These are phyloP conservation scores for Maconellicoccus hirsutus DNA, from an alignment of 1,140 invertebrate species.

Conservation along the genomic window DNA sequence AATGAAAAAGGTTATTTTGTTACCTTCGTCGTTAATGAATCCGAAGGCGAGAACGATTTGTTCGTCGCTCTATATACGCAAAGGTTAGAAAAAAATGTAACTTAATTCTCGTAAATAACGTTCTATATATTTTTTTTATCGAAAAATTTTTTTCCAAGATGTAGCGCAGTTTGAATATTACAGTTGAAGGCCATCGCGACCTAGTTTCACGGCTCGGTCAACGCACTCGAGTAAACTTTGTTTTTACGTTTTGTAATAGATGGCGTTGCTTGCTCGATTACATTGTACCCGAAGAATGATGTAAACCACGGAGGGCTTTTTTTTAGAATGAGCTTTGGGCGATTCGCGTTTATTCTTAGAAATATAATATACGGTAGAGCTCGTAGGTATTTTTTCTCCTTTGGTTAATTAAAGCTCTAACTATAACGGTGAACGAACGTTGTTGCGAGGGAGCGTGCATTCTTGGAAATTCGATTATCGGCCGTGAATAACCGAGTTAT, in stretches of 20 bases:
- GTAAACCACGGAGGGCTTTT: background rate
- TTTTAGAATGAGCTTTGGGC: background rate
- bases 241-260: background rate
- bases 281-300: background rate
- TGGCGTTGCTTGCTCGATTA: background rate
- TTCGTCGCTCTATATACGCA: background rate
- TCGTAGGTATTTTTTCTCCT: background rate
- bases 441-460: too few relatives aligned
- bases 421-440: background rate
- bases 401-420: background rate
- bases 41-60: background rate
- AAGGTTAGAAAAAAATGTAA: too few relatives aligned
- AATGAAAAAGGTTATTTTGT: background rate
- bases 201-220: background rate
- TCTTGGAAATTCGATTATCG: too few relatives aligned
- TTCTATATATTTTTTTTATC: background rate
- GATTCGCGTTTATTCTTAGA: background rate
- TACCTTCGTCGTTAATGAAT: background rate
- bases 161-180: background rate
- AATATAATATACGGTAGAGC: background rate
- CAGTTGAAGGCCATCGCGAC: slow-evolving; percentile 13
- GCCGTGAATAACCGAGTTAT: too few relatives aligned
- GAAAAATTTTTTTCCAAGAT: slow-evolving; percentile 14
- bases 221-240: slow-evolving; percentile 12
- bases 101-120: too few relatives aligned